A percentile compares a stretch with the other conserved stretches of the same genome.
These are phyloP conservation scores for Panopea generosa DNA, from an alignment of 2,888 invertebrate species.

Conservation along the genomic window DNA sequence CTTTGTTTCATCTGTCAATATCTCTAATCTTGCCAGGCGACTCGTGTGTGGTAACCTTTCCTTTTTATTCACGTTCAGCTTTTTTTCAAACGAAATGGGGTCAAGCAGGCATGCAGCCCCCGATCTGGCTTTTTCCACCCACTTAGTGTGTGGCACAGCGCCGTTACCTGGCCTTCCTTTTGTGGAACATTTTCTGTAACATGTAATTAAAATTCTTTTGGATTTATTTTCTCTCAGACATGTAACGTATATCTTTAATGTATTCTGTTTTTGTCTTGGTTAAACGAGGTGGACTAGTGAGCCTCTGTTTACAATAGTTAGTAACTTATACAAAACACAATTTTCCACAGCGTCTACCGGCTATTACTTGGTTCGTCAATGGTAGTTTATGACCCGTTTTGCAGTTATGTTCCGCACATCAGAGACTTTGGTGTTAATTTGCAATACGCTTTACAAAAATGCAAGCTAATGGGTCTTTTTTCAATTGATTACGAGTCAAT, in stretches of 20 bases:
- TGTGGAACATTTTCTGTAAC: slow-evolving; percentile 15
- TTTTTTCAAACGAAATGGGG: neutral
- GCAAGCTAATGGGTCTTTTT: neutral
- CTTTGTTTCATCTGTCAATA: too few relatives aligned
- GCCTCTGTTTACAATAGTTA: too few relatives aligned
- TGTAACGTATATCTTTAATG: slow-evolving; percentile 59
- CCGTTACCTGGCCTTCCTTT: neutral
- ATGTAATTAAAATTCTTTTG: slow-evolving; percentile 56
- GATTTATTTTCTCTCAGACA: slow-evolving; percentile 21
- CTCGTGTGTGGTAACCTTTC: neutral
- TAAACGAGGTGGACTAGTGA: slow-evolving; percentile 33
- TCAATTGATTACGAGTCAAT: too few relatives aligned
- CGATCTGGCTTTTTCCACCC: slow-evolving; percentile 8
- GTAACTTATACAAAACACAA: too few relatives aligned
- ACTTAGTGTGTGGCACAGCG: slow-evolving; percentile 21
- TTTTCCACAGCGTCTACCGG: too few relatives aligned
- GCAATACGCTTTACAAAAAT: slow-evolving; percentile 47
- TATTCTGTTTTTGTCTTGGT: slow-evolving; percentile 34
- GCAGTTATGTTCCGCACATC: slow-evolving; percentile 59
- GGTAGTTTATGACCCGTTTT: slow-evolving; percentile 54
- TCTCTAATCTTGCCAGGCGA: neutral
- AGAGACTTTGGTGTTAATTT: slow-evolving; percentile 48
- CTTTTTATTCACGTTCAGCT: too few relatives aligned
- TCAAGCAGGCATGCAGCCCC: slow-evolving; percentile 23
- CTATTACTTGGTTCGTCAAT: too few relatives aligned